Evolutionary conservation across 2,888 invertebrate species (phyloP).

Genomic region (Deladenus siricidicola): DNA sequence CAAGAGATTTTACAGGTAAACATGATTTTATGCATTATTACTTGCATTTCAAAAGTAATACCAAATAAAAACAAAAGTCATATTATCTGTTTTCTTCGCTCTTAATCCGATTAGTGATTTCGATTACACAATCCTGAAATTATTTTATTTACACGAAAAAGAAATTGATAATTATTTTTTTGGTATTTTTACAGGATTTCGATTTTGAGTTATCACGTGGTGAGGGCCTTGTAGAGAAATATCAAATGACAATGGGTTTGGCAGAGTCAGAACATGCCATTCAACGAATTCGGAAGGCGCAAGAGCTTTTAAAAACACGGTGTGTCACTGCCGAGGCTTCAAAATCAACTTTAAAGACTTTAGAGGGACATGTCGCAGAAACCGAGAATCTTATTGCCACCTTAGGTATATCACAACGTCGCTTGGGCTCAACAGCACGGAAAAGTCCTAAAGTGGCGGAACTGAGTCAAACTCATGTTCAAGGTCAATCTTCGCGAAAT

Average conservation of each 20-base stretch:
- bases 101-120: too few relatives aligned
- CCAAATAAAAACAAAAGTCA: too few relatives aligned
- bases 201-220: conserved; percentile 27
- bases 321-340: not conserved
- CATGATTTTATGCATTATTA: not conserved
- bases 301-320: not conserved
- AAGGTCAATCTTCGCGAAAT: conserved; percentile 9
- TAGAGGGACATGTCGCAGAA: not conserved
- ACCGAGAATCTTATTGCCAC: not conserved
- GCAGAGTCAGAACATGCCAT: conserved; percentile 35
- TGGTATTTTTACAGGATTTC: conserved; percentile 30
- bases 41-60: too few relatives aligned
- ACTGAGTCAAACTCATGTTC: conserved; percentile 3
- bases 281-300: not conserved
- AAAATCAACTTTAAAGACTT: not conserved
- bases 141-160: not conserved
- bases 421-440: conserved; percentile 16
- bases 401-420: not conserved
- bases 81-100: too few relatives aligned
- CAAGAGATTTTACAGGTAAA: conserved; percentile 14
- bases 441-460: not conserved
- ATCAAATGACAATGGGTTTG: conserved; percentile 47
- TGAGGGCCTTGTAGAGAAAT: conserved; percentile 25
- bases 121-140: too few relatives aligned
- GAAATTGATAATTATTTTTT: conserved; percentile 3